phyloP scores from a whole-genome alignment of 2,797 vertebrate species.

The Valencia hispanica region DNA sequence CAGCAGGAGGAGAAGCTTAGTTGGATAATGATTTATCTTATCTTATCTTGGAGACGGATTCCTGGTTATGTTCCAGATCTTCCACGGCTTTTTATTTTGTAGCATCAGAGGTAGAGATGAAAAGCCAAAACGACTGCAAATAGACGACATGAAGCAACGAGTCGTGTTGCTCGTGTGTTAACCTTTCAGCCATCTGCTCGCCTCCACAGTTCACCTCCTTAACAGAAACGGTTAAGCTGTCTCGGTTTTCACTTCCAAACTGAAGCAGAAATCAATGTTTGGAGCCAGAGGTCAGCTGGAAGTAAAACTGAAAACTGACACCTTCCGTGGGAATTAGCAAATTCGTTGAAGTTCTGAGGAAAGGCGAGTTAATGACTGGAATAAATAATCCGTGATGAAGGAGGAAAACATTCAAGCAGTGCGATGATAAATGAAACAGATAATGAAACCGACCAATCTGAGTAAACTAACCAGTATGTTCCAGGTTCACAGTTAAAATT shows the following conservation, averaged over 20 bases:
- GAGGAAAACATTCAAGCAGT: not conserved
- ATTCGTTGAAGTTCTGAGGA: constrained; percentile 18
- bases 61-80: not conserved
- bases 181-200: not conserved
- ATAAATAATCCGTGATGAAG: constrained; percentile 13
- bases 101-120: not conserved
- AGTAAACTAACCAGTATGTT: not conserved
- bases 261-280: not conserved
- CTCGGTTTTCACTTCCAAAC: not conserved
- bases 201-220: not conserved
- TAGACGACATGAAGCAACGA: not conserved
- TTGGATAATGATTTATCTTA: too few relatives aligned
- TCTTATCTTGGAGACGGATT: too few relatives aligned
- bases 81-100: not conserved
- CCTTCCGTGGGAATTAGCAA: not conserved
- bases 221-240: not conserved
- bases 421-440: too few relatives aligned
- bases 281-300: not conserved
- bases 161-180: not conserved
- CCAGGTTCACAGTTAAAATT: not conserved
- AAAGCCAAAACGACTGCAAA: not conserved
- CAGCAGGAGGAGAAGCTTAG: too few relatives aligned
- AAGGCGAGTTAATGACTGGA: not conserved
- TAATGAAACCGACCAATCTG: too few relatives aligned
- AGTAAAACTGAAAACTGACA: not conserved